A percentile compares a stretch with the other conserved stretches of the same genome.
These are phyloP conservation scores for Molanna angustata DNA, from an alignment of 2,888 invertebrate species.

Conservation along the genomic window DNA sequence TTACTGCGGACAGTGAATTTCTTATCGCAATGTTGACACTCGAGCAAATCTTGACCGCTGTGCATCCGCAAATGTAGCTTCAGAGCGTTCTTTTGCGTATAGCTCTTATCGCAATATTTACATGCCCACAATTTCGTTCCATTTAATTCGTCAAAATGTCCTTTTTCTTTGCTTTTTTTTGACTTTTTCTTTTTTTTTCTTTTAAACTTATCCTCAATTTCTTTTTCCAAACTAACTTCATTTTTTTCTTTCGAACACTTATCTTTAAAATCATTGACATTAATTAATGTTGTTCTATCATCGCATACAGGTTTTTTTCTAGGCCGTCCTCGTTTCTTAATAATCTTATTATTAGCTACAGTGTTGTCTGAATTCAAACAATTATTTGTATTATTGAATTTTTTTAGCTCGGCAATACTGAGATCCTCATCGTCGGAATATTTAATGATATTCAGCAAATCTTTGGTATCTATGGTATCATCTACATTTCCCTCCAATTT, in stretches of 20 bases:
- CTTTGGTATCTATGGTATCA: background rate
- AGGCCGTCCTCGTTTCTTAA: slow-evolving; percentile 21
- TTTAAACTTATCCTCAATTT: background rate
- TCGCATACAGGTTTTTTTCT: slow-evolving; percentile 18
- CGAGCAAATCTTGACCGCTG: slow-evolving; percentile 20
- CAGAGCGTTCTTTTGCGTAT: slow-evolving; percentile 24
- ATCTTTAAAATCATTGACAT: background rate
- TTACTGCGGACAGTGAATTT: slow-evolving; percentile 26
- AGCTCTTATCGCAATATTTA: slow-evolving; percentile 21
- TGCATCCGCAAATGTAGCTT: slow-evolving; percentile 25
- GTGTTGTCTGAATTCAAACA: background rate
- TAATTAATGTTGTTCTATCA: background rate
- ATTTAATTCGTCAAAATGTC: background rate
- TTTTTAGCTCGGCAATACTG: slow-evolving; percentile 22
- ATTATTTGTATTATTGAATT: slow-evolving; percentile 4
- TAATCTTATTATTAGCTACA: slow-evolving; percentile 1
- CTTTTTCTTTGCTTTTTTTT: background rate
- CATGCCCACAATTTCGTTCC: slow-evolving; percentile 6
- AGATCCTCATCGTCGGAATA: slow-evolving; percentile 21
- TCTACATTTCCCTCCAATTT: background rate
- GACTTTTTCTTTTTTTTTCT: background rate
- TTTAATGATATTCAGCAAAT: background rate
- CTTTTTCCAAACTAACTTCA: background rate
- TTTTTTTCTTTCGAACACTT: background rate
- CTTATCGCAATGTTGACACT: slow-evolving; percentile 24